Percentiles rank a stretch among this genome's conserved stretches.
Evolutionary conservation across 2,113 vertebrate genomes (phyloP).

Genomic region (Psilopogon haemacephalus): DNA sequence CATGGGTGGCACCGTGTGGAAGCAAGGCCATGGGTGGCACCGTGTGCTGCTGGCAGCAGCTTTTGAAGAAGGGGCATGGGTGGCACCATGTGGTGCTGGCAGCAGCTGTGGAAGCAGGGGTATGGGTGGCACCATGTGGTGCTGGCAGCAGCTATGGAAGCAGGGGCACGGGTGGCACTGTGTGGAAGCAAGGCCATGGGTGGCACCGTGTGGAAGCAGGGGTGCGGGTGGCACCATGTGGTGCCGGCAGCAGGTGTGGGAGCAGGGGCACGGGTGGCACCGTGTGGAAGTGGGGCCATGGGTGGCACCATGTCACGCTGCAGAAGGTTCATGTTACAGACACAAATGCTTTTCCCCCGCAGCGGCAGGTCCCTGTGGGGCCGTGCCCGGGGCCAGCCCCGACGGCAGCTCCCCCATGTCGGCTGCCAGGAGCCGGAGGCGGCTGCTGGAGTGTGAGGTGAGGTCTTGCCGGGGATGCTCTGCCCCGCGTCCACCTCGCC

Average conservation of each 20-base stretch:
- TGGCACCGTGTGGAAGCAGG: no score
- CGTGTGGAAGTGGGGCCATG: no score
- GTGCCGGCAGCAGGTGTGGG: rapidly evolving
- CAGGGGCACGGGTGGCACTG: rapidly evolving
- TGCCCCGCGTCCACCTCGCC: rapidly evolving
- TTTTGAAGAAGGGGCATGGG: no score
- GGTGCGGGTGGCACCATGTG: no score
- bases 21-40: no score
- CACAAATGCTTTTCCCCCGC: not conserved
- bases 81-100: no score
- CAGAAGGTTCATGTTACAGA: not conserved
- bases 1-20: no score
- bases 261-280: rapidly evolving
- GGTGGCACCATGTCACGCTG: no score
- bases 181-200: no score
- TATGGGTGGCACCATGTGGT: rapidly evolving
- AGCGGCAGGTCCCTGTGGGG: rapidly evolving
- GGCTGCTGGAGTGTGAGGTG: not conserved
- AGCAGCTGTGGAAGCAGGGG: rapidly evolving
- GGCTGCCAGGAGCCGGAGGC: rapidly evolving
- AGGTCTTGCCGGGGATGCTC: not conserved
- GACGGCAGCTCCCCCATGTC: rapidly evolving
- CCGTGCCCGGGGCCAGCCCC: rapidly evolving
- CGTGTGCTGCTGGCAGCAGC: no score
- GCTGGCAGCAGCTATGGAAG: not conserved